Conservation (phyloP, 2,888 invertebrate species). For the Entomobrya multifasciata region DNA sequence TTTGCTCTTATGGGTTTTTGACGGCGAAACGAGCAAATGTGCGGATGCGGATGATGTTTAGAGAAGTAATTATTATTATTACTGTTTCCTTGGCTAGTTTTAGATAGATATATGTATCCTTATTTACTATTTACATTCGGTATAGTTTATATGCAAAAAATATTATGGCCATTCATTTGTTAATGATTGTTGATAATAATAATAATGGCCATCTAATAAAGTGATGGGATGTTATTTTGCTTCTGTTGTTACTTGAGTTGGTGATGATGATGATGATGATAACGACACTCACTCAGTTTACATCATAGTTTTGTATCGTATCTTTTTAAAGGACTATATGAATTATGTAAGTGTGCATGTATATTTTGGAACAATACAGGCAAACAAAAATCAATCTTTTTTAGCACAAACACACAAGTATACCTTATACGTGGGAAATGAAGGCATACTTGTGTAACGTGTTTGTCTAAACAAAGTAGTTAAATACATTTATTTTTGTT, state of each 20-base stretch:
- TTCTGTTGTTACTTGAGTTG: background rate
- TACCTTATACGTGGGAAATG: background rate
- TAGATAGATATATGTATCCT: too few relatives aligned
- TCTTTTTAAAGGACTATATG: too few relatives aligned
- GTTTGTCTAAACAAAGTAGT: conserved; percentile 32
- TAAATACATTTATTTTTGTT: conserved; percentile 23
- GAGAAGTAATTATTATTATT: too few relatives aligned
- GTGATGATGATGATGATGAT: background rate
- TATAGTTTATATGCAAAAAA: background rate
- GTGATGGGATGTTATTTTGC: conserved; percentile 3
- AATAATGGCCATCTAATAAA: conserved; percentile 46
- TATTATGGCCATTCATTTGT: conserved; percentile 39
- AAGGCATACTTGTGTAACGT: too few relatives aligned
- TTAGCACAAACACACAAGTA: background rate
- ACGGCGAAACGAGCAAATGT: background rate
- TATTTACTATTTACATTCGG: background rate
- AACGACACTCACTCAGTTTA: conserved; percentile 27
- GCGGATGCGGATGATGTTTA: too few relatives aligned
- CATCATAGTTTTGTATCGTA: background rate
- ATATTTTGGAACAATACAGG: background rate
- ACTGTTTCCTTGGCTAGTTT: too few relatives aligned
- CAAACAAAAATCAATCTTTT: background rate
- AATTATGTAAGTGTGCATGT: too few relatives aligned
- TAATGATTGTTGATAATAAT: conserved; percentile 58
- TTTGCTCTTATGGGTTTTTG: too few relatives aligned